Evolutionary conservation across 2,888 invertebrate species (phyloP), one percentile per base, ranked within the genome.

Genomic region (Cephonodes hylas): DNA sequence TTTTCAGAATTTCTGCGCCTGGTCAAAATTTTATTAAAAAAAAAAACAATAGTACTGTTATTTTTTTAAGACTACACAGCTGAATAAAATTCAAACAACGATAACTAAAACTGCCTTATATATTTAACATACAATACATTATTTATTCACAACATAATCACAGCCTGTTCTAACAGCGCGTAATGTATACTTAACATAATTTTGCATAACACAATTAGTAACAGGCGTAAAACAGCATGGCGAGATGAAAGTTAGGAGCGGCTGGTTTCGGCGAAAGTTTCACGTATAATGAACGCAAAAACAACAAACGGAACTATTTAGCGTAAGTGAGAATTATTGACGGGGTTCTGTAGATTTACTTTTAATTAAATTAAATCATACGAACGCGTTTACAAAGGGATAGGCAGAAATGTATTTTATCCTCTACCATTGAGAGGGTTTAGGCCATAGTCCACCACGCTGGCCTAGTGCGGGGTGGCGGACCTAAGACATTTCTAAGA

Each of bases 241-340:
- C 59, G 65, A 72, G 68, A 72, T 62, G 74, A 69, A 70, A 68
- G 73, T 63, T 42, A 38, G 25, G 38, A 5, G 38, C 38, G 58
- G 73, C 65, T 66, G 73, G 75, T 77, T 75, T 73, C 61, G 71
- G 76, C 76, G 76, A 77, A 77, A 77, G 66, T 64, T 63, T n/a
- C 57, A 3, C 27, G 46, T 38, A 59, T 58, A 42, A 48, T 63
- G 69, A 70, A 27, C 25, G 31, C 18, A 53, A 53, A 53, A 48
- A 48, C 48, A 48, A 53, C 31, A 53, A 53, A 10, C 10, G 53
- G 18, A 18, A 18, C 18, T 4, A 18, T 10, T 53, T 18, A 8
- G 27, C 53, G 27, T 31, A 15, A 31, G 15, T 15, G 31, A 1
- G 18, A 53, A 53, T 10, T 31, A 53, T 4, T 3, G 2, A 3